Conservation (phyloP, 2,888 invertebrate species). For the Platynereis dumerilii region DNA sequence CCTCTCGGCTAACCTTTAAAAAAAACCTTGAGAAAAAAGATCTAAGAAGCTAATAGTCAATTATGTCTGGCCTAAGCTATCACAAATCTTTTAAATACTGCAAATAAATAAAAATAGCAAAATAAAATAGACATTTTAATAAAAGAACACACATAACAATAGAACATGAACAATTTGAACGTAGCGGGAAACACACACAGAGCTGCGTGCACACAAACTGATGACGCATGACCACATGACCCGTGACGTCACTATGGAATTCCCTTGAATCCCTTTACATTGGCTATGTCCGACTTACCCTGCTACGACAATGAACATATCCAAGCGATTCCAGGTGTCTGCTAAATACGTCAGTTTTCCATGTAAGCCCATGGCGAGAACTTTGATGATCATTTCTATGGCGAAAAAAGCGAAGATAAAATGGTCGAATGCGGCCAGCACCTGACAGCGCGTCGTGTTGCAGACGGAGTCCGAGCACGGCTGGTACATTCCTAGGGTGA, state of each 20-base stretch:
- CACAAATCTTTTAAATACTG: too few relatives aligned
- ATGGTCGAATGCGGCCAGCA: slow-evolving; percentile 89
- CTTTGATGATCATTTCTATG: slow-evolving; percentile 97
- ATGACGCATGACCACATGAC: neutral
- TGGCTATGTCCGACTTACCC: slow-evolving; percentile 79
- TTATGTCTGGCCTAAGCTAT: too few relatives aligned
- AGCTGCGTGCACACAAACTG: neutral
- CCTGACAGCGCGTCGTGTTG: slow-evolving; percentile 65
- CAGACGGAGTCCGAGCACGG: slow-evolving; percentile 87
- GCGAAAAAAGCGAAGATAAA: slow-evolving; percentile 98
- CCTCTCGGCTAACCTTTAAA: too few relatives aligned
- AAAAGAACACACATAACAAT: too few relatives aligned
- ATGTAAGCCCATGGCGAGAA: slow-evolving; percentile 96
- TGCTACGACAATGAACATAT: slow-evolving; percentile 96
- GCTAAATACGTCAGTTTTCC: slow-evolving; percentile 89
- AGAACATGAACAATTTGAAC: neutral
- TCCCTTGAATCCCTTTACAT: too few relatives aligned
- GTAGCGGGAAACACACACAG: neutral
- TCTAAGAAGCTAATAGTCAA: too few relatives aligned
- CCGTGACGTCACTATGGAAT: neutral
- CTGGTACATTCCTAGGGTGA: slow-evolving; percentile 99
- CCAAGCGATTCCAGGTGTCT: slow-evolving; percentile 98
- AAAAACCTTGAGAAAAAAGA: too few relatives aligned
- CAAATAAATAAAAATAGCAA: too few relatives aligned
- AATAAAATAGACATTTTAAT: too few relatives aligned